phyloP scores from a whole-genome alignment of 92 coral and sea anemone genomes.

The Parazoanthus darwini region DNA sequence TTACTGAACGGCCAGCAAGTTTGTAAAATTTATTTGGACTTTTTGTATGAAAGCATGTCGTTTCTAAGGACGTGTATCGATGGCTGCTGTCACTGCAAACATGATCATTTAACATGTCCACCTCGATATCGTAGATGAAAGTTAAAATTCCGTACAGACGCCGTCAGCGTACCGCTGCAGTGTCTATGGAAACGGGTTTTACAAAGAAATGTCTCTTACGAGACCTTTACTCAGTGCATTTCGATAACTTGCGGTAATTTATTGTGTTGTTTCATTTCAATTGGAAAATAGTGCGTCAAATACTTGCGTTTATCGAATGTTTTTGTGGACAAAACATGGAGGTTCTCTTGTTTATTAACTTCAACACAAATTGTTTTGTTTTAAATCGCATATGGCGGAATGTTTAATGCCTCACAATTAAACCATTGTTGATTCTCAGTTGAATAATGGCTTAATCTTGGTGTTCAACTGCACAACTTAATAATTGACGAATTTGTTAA shows the following conservation, averaged over 20 bases:
- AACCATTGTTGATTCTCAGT: slow-evolving; percentile 8
- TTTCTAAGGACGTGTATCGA: background rate
- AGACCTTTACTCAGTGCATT: background rate
- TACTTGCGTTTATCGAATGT: background rate
- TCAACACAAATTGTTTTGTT: background rate
- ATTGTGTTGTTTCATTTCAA: background rate
- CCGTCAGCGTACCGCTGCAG: background rate
- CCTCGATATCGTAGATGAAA: background rate
- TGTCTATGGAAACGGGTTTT: slow-evolving; percentile 35
- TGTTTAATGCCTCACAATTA: background rate
- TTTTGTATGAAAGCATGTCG: background rate
- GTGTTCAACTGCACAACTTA: background rate
- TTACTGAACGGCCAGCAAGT: background rate
- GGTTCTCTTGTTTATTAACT: background rate
- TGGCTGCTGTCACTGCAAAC: slow-evolving; percentile 7
- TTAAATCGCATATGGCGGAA: background rate
- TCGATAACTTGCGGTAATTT: background rate
- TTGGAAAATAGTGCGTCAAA: background rate
- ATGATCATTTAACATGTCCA: too few species aligned
- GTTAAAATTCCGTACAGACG: background rate
- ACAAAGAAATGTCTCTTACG: background rate
- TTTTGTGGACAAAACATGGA: background rate
- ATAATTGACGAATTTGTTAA: slow-evolving; percentile 6
- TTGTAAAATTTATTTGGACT: background rate
- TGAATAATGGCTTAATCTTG: background rate